phyloP scores from a whole-genome alignment of 1,140 invertebrate genomes.

The Mactra quadrangularis region DNA sequence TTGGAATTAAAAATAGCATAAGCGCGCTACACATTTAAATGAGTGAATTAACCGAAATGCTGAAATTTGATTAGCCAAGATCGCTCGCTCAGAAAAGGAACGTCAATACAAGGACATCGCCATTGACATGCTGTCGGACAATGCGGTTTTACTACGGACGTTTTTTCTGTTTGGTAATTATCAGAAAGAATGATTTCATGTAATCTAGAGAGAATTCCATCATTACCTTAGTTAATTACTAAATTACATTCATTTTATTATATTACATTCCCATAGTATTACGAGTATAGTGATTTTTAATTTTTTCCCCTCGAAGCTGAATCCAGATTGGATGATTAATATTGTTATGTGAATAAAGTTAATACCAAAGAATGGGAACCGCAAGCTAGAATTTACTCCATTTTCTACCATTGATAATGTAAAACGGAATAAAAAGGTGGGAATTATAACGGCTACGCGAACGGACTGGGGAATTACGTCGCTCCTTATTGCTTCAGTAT shows the following conservation, averaged over 20 bases:
- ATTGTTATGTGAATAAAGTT: constrained; percentile 43
- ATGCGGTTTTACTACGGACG: too few relatives aligned
- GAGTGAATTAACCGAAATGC: too few relatives aligned
- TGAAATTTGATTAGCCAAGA: too few relatives aligned
- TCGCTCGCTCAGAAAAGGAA: too few relatives aligned
- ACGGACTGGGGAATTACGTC: constrained; percentile 19
- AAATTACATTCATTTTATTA: constrained; percentile 7
- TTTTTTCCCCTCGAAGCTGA: constrained; percentile 45
- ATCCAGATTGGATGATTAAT: constrained; percentile 55
- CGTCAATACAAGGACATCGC: too few relatives aligned
- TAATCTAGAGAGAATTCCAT: too few relatives aligned
- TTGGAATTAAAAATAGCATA: too few relatives aligned
- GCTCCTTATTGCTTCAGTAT: constrained; percentile 15
- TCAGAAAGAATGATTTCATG: too few relatives aligned
- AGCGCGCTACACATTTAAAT: too few relatives aligned
- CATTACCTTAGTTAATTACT: too few relatives aligned
- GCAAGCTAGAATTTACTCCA: background rate
- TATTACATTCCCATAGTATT: constrained; percentile 22
- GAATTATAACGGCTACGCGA: constrained; percentile 20
- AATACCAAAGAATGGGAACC: constrained; percentile 37
- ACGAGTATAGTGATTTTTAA: constrained; percentile 22
- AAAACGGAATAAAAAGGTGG: constrained; percentile 50
- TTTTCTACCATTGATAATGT: background rate
- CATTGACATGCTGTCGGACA: too few relatives aligned
- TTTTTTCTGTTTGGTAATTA: too few relatives aligned